phyloP scores from a whole-genome alignment of 1,140 invertebrate genomes.

The Carposina sasakii region DNA sequence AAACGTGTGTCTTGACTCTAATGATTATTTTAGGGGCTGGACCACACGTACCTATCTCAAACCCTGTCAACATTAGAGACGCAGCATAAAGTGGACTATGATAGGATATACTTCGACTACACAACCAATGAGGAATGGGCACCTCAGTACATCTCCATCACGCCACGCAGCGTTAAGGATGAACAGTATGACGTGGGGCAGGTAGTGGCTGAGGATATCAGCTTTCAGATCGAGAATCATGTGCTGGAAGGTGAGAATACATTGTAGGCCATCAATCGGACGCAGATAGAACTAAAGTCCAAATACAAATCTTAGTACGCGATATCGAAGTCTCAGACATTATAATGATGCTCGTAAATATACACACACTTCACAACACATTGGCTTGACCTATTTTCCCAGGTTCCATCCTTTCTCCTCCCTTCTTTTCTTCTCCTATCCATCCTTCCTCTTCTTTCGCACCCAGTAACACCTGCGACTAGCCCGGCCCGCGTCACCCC shows the following conservation, averaged over 20 bases:
- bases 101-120: slow-evolving; percentile 49
- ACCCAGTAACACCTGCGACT: too few species aligned
- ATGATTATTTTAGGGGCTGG: slow-evolving; percentile 44
- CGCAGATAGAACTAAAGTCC: too few species aligned
- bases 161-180: slow-evolving; percentile 34
- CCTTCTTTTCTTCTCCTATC: too few species aligned
- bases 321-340: too few species aligned
- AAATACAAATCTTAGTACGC: neutral
- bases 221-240: slow-evolving; percentile 41
- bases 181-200: slow-evolving; percentile 45
- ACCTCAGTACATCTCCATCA: slow-evolving; percentile 32
- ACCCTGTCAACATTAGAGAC: slow-evolving; percentile 43
- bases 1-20: too few species aligned
- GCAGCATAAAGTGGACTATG: slow-evolving; percentile 40
- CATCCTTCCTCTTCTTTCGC: too few species aligned
- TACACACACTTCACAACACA: too few species aligned
- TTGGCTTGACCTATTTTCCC: too few species aligned
- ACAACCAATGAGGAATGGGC: slow-evolving; percentile 25
- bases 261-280: too few species aligned
- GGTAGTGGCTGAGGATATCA: slow-evolving; percentile 39
- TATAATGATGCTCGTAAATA: too few species aligned
- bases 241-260: slow-evolving; percentile 40
- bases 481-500: too few species aligned
- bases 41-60: slow-evolving; percentile 59
- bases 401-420: too few species aligned